phyloP scores from a whole-genome alignment of 2,113 vertebrate genomes.

The Phainopepla nitens region DNA sequence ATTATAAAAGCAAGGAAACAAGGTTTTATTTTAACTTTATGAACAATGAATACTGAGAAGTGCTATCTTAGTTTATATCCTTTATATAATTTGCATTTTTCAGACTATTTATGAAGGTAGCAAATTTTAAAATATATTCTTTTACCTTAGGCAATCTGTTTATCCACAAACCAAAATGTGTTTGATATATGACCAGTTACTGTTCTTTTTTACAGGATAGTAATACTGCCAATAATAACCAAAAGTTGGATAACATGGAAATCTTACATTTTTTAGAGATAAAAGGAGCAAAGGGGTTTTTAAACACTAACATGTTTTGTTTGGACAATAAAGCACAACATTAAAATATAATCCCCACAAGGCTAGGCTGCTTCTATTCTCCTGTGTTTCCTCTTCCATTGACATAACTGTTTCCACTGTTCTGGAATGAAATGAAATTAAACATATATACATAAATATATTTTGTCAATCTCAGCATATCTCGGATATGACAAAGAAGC shows the following conservation, averaged over 20 bases:
- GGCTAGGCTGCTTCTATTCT: neutral
- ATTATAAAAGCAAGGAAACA: neutral
- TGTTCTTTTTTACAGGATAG: neutral
- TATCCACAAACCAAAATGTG: neutral
- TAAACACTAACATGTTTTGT: neutral
- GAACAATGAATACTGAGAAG: neutral
- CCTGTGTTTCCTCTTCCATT: neutral
- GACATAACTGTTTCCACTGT: neutral
- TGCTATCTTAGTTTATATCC: neutral
- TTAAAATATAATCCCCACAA: neutral
- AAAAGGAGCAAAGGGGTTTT: neutral
- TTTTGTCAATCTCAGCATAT: neutral
- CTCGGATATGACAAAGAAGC: neutral
- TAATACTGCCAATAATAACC: neutral
- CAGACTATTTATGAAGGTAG: neutral
- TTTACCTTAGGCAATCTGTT: neutral
- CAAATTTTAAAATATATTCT: neutral
- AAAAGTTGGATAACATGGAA: neutral
- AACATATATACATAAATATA: neutral
- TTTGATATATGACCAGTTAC: neutral
- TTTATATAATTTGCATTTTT: neutral
- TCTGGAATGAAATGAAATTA: neutral
- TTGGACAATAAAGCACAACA: fast-evolving
- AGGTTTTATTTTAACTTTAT: neutral
- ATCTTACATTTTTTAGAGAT: neutral